Base-by-base conservation (phyloP, 2,888 invertebrate genomes). In the Tetragonisca angustula region DNA sequence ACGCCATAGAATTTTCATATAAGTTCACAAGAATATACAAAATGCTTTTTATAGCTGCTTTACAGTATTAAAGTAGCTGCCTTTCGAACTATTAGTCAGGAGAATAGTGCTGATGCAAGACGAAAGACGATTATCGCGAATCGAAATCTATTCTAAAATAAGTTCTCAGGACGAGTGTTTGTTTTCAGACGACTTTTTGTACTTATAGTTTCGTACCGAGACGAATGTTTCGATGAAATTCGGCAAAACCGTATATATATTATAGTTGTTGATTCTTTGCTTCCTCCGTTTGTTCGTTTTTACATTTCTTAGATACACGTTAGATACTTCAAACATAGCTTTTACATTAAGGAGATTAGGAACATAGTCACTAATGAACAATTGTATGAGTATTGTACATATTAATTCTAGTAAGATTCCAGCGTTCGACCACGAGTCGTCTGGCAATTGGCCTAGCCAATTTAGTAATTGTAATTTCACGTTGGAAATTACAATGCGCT, bases 391-490 rank as follows among this genome's bases (percentile, higher is more conserved):
- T 74, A 59, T 59, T 76, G 73, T 62, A 69, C 52, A 71, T 72
- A 77, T 74, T 75, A 64, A 72, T 54, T 70, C 68, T 84, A 81
- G 75, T 59, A 49, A 65, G 32, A 73, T 73, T 43, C 43, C 9
- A 79, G 83, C 59, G 43, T 70, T 71, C 68, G 32, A 62, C 76
- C 43, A 71, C 81, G 49, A 78, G 36, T 75, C 69, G 59, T 59
- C 69, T 81, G 81, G 43, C 64, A 61, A 76, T 82, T 79, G 79
- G 90, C 88, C 79, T 89, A 87, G 76, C 62, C 82, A 59, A 83
- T 71, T 77, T 91, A 87, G 87, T 83, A 80, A 84, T 84, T 75
- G 86, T 86, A 87, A 87, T 80, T 87, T 84, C 85, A 79, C 78
- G 69, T 88, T 78, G 79, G 74, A 72, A 64, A 83, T 78, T 83